Evolutionary conservation across 2,797 vertebrate genomes (phyloP).

Genomic region (Ceryle rudis): DNA sequence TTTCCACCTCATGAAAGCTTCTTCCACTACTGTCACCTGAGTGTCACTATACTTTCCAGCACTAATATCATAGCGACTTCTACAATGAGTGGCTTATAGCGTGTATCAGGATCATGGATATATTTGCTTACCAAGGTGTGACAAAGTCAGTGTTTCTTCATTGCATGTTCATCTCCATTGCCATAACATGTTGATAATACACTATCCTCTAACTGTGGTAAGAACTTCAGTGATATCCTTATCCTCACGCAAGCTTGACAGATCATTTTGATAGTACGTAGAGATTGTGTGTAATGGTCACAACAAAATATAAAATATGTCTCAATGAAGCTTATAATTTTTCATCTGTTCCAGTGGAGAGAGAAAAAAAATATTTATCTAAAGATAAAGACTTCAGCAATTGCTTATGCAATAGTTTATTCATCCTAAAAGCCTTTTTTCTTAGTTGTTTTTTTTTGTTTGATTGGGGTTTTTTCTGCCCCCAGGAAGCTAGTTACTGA

Average conservation of each 20-base stretch:
- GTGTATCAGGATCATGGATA: not conserved
- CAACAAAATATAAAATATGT: not conserved
- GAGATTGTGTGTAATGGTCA: not conserved
- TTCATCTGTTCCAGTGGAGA: not conserved
- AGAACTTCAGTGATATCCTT: not conserved
- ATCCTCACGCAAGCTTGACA: not conserved
- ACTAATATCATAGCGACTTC: not conserved
- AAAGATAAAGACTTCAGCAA: not conserved
- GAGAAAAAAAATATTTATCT: not conserved
- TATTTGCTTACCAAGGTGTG: not conserved
- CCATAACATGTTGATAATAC: not conserved
- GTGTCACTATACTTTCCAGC: not conserved
- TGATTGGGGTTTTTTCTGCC: not conserved
- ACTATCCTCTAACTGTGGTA: fast-evolving
- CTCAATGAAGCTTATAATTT: not conserved
- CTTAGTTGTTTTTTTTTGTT: not conserved
- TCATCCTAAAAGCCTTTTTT: not conserved
- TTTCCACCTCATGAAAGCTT: not conserved
- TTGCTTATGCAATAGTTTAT: not conserved
- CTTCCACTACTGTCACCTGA: not conserved
- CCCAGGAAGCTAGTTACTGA: not conserved
- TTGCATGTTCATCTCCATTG: not conserved
- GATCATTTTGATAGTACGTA: not conserved
- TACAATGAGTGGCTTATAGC: not conserved
- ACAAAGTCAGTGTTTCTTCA: not conserved